Conservation (phyloP, 2,113 vertebrate species). For the Labrus mixtus region DNA sequence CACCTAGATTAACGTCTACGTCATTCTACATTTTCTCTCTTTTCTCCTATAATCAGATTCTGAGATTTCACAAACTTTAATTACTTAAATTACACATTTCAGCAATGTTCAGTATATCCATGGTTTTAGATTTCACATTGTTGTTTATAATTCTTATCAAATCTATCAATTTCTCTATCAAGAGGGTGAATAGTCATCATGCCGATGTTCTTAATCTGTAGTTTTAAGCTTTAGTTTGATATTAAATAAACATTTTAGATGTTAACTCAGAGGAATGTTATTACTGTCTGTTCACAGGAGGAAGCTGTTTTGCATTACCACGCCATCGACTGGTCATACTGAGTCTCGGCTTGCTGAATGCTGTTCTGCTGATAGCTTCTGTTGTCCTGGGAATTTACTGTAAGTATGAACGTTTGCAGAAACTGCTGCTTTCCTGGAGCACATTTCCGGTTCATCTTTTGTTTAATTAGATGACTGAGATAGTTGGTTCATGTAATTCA, state of each 20-base stretch:
- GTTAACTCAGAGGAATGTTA: background rate
- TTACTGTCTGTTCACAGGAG: conserved; percentile 37
- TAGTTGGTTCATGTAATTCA: too few species aligned
- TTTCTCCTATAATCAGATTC: background rate
- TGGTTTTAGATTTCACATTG: too few species aligned
- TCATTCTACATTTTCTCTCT: background rate
- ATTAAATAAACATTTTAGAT: background rate
- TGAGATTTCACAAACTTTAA: background rate
- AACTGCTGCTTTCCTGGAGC: background rate
- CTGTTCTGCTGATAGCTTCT: conserved; percentile 63
- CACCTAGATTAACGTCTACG: background rate
- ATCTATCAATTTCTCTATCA: too few species aligned
- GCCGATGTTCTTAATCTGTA: too few species aligned
- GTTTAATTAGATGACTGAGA: too few species aligned
- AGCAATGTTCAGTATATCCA: too few species aligned
- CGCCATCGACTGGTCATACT: conserved; percentile 51
- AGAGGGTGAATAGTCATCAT: too few species aligned
- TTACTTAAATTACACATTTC: too few species aligned
- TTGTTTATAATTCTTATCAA: too few species aligned
- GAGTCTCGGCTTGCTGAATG: conserved; percentile 67
- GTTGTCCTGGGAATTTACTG: conserved; percentile 70
- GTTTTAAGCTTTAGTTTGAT: too few species aligned
- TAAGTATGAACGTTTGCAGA: conserved; percentile 48
- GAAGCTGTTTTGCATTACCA: conserved; percentile 37
- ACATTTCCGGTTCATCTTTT: too few species aligned